Evolutionary conservation across 2,797 vertebrate species (phyloP), one percentile per base, ranked within the genome.

Genomic region (Enteromius afrohamiltoni): DNA sequence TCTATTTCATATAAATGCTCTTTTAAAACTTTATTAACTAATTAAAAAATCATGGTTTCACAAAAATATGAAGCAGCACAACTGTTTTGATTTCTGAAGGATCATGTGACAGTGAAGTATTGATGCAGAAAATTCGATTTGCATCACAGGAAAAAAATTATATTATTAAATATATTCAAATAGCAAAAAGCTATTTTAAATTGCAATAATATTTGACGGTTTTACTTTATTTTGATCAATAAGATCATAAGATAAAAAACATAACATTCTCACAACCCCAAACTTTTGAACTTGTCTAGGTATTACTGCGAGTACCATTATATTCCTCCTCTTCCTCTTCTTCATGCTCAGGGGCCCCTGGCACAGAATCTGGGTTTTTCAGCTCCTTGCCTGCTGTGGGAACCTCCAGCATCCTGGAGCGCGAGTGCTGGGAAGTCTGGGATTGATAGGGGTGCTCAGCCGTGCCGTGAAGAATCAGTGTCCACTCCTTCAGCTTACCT

Each of bases 401-500:
- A 77, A 90, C 88, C 74, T 96, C 95, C 86, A 93, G 87, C 42
- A 85, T 92, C 78, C 92, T 93, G 0, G 95, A 93, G 0, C 84
- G 92, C 21, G 91, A 85, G 2, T 92, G 91, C 51, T 91, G 94
- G 47, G 88, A 49, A 1, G 90, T 89, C 77, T 90, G 80, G 0
- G 89, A 53, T 3, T 90, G 91, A 88, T 96, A 94, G 0, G 96
- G 97, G 80, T 94, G 93, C 90, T 96, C 94, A 0, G 94, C 92
- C 0, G 96, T 97, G 79, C 97, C 97, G 0, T 97, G 93, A 42
- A 98, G 93, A 80, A 96, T 88, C 62, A 98, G 93, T 9, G 94
- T 97, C 97, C 97, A 98, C 79, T 97, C 96, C 85, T 96, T 97
- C 74, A 98, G 86, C 86, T 96, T 97, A 76, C 97, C 97, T 98